Percentiles rank a stretch among this genome's conserved stretches.
Evolutionary conservation across 2,113 vertebrate species (phyloP).

Genomic region (Corythornis cristatus): DNA sequence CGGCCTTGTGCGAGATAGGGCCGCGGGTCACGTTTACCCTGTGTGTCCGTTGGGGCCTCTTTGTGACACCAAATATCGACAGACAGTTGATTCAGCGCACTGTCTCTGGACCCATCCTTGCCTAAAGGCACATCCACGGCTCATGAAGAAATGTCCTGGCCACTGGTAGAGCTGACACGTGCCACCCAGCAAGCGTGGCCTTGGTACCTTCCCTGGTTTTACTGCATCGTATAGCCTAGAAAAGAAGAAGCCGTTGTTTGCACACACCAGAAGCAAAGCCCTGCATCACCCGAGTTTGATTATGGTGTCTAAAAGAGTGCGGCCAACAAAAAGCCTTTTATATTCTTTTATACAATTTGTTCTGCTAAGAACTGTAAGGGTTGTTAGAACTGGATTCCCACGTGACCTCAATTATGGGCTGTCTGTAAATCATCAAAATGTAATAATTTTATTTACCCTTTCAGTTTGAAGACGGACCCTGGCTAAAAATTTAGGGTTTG

Average conservation of each 20-base stretch:
- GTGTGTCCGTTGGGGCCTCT: fast-evolving
- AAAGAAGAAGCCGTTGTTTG: background rate
- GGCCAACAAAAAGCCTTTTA: background rate
- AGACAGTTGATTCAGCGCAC: fast-evolving
- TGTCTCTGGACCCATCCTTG: fast-evolving
- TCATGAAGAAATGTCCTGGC: fast-evolving
- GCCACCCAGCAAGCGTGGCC: background rate
- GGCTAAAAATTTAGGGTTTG: background rate
- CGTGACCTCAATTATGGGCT: background rate
- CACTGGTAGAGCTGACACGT: fast-evolving
- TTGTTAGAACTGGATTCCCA: background rate
- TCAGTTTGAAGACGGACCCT: background rate
- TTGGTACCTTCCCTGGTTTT: fast-evolving
- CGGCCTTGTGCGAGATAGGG: background rate
- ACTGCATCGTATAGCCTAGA: fast-evolving
- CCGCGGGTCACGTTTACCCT: background rate
- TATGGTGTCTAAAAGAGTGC: background rate
- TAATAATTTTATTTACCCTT: background rate
- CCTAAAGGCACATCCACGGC: background rate
- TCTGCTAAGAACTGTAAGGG: background rate
- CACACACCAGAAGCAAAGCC: background rate
- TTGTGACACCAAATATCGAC: fast-evolving
- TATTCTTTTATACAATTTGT: fast-evolving
- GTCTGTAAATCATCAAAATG: background rate
- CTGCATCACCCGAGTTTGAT: background rate